Conservation (phyloP, 2,888 invertebrate species). For the Theodoxus fluviatilis region DNA sequence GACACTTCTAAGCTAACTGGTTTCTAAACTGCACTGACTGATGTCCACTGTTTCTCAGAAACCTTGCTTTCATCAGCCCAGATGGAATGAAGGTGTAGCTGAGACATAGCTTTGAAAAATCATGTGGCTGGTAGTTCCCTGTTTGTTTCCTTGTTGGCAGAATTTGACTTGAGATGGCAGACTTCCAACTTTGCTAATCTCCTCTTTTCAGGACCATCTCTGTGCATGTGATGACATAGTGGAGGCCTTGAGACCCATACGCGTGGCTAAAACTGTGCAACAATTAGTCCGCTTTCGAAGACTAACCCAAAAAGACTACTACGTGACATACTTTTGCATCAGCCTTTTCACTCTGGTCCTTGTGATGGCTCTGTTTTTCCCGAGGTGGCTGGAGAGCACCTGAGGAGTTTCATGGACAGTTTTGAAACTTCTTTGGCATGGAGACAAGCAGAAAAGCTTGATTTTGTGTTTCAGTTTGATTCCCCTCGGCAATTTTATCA, state of each 20-base stretch:
- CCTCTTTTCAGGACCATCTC: conserved; percentile 71
- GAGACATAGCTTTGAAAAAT: neutral
- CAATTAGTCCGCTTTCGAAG: conserved; percentile 48
- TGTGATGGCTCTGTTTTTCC: too few species aligned
- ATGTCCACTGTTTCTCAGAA: too few species aligned
- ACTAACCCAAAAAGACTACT: conserved; percentile 50
- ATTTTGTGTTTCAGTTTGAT: too few species aligned
- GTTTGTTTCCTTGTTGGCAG: neutral
- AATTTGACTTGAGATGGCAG: neutral
- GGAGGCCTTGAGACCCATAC: conserved; percentile 52
- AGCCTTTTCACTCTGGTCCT: conserved; percentile 72
- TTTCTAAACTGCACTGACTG: neutral
- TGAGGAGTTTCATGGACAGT: too few species aligned
- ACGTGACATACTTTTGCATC: conserved; percentile 68
- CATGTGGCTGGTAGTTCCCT: neutral
- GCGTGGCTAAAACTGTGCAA: conserved; percentile 54
- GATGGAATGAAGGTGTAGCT: neutral
- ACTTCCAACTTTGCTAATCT: too few species aligned
- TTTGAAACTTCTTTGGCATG: too few species aligned
- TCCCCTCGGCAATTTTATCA: too few species aligned
- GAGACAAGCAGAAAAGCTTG: too few species aligned
- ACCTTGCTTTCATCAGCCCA: too few species aligned
- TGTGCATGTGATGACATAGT: conserved; percentile 71
- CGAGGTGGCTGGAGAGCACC: too few species aligned
- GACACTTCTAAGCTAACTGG: neutral